These are phyloP conservation scores for Scaptomyza flava DNA, from an alignment of 2,888 invertebrate genomes.

Conservation along the genomic window DNA sequence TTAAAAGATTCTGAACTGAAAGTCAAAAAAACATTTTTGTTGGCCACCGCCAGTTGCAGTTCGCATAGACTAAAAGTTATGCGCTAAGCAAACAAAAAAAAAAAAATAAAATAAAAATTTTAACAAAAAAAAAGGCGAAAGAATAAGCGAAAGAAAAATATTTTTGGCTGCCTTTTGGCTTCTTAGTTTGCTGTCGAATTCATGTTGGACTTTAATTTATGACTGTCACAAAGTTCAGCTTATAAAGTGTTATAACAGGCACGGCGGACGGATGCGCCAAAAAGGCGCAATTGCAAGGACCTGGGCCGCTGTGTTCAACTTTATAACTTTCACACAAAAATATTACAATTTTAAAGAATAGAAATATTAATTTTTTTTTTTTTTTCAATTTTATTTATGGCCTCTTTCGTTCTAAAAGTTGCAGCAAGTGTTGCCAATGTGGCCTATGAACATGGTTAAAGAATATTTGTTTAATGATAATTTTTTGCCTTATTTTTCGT, in stretches of 20 bases:
- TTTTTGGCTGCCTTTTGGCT: slow-evolving; percentile 26
- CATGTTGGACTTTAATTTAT: slow-evolving; percentile 71
- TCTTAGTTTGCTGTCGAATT: slow-evolving; percentile 62
- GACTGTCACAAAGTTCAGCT: slow-evolving; percentile 64
- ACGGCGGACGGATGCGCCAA: slow-evolving; percentile 15
- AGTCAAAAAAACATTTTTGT: slow-evolving; percentile 26
- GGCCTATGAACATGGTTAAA: not conserved
- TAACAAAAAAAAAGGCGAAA: slow-evolving; percentile 6
- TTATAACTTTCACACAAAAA: slow-evolving; percentile 31
- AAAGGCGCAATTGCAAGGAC: slow-evolving; percentile 3
- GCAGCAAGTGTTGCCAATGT: slow-evolving; percentile 9
- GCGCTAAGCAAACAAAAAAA: slow-evolving; percentile 29
- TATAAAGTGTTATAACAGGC: slow-evolving; percentile 37
- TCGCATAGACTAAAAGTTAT: slow-evolving; percentile 32
- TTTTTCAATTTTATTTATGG: too few species aligned
- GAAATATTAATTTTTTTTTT: slow-evolving; percentile 1
- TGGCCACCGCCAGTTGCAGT: slow-evolving; percentile 6
- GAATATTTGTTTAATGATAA: not conserved
- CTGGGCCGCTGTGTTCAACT: slow-evolving; percentile 34
- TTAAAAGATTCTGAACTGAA: slow-evolving; percentile 47
- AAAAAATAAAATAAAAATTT: slow-evolving; percentile 2
- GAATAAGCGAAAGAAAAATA: slow-evolving; percentile 19
- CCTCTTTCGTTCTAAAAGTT: not conserved
- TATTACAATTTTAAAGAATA: not conserved
- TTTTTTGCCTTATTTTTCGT: too few species aligned